Evolutionary conservation across 2,113 vertebrate genomes (phyloP).

Genomic region (Taxidea taxus): DNA sequence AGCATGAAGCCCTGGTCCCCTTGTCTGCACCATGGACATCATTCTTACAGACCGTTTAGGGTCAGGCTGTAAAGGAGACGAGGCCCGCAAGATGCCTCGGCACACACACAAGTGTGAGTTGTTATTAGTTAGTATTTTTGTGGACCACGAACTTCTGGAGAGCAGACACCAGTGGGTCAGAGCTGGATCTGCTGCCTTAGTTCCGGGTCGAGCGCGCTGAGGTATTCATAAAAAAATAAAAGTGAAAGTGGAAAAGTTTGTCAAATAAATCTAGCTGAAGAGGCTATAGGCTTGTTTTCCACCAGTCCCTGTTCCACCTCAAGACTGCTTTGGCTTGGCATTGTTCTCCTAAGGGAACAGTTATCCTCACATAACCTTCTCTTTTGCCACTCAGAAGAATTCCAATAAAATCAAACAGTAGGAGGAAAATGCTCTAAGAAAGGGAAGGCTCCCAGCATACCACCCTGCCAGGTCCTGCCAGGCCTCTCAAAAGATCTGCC

Average conservation of each 20-base stretch:
- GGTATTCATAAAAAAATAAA: background rate
- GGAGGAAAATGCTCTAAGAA: background rate
- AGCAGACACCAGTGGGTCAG: background rate
- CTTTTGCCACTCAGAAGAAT: background rate
- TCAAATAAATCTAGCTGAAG: background rate
- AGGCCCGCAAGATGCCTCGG: background rate
- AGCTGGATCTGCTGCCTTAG: background rate
- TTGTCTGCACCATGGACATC: background rate
- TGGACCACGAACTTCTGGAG: background rate
- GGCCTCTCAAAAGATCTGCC: background rate
- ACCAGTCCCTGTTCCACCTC: background rate
- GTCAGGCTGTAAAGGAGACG: background rate
- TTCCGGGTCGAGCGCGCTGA: background rate
- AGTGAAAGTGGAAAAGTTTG: background rate
- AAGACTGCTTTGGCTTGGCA: background rate
- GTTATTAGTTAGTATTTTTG: background rate
- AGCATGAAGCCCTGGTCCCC: background rate
- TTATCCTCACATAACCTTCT: slow-evolving; percentile 27
- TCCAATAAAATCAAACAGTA: slow-evolving; percentile 8
- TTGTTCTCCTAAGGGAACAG: background rate
- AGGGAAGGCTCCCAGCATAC: background rate
- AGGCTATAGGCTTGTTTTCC: background rate
- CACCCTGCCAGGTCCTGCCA: background rate
- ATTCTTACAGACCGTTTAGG: background rate
- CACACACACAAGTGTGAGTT: background rate